Conservation (phyloP, 1,140 invertebrate species). For the Leptinotarsa undecemlineata region DNA sequence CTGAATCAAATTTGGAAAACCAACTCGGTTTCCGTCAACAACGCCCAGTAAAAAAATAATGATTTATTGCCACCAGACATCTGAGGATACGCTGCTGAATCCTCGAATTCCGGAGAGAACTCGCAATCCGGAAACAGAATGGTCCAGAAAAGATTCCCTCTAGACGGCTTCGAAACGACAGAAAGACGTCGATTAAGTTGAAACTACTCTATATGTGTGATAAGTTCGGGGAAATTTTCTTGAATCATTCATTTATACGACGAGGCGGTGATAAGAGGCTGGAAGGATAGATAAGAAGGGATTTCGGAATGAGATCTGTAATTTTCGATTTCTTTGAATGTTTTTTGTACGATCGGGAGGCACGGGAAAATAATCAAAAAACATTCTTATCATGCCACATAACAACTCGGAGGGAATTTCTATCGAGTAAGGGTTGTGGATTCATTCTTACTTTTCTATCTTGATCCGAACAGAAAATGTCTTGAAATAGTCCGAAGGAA, state of each 20-base stretch:
- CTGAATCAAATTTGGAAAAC: neutral
- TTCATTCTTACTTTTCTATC: too few species aligned
- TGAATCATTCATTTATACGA: conserved; percentile 8
- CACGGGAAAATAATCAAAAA: neutral
- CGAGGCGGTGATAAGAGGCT: conserved; percentile 4
- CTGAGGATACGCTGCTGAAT: neutral
- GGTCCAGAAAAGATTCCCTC: neutral
- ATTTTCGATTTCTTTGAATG: conserved; percentile 4
- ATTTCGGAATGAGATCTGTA: neutral
- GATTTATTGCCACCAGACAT: neutral
- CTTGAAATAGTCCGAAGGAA: too few species aligned
- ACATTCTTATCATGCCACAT: neutral
- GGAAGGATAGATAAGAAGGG: conserved; percentile 4
- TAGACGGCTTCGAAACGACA: neutral
- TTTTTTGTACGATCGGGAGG: conserved; percentile 5
- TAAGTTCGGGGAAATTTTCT: neutral
- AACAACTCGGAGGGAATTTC: neutral
- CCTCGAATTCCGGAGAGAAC: neutral
- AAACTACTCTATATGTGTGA: conserved; percentile 3
- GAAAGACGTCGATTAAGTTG: conserved; percentile 2
- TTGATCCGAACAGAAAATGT: too few species aligned
- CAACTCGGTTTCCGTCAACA: neutral
- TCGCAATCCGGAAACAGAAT: neutral
- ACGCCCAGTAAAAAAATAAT: neutral
- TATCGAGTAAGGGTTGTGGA: neutral